Base-by-base conservation (phyloP, 1,140 invertebrate species). In the Nasonia longicornis region DNA sequence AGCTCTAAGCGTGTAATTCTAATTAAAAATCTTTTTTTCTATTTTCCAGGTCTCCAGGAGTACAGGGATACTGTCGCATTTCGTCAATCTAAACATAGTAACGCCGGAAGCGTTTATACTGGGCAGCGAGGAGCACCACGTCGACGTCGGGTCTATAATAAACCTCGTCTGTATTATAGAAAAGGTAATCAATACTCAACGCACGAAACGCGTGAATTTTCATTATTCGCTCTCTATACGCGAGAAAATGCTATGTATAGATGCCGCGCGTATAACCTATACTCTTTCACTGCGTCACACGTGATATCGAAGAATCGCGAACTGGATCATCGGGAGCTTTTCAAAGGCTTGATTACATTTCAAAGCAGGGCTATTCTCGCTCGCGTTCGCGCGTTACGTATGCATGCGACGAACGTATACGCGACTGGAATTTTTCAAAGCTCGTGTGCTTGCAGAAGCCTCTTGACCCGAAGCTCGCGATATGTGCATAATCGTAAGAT, bases 141-240 rank as follows among this genome's bases (percentile, higher is more conserved):
- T 97, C 67, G 96, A 97, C 87, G 93, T 96, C 86, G 96, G 96
- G 82, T 96, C 96, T 89, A 95, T 96, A 85, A 97, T 97, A 89
- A 96, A 95, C 91, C 94, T 97, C 85, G 95, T 97, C 86, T 97
- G 96, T 92, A 95, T 97, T 86, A 97, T 97, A 89, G 96, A 97
- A 91, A 97, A 97, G 94, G 96, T 97, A 91, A 93, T 92, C 85
- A 77, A 71, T 35, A 70, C 45, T 16, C 45, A 16, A 16, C 45
- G 11, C 45, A 48, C 45, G 14, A 14, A 45, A 12, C 42, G 42
- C 42, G 12, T 48, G 12, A 48, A 48, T 48, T 48, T 48, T 48
- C 45, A 48, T 48, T 14, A 48, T 48, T 48, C 45, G 12, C 14
- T 14, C 14, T 14, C 12, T 2, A 45, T 8, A 26, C 26, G 26